These are phyloP conservation scores for Sarotherodon lohbergeri DNA, from an alignment of 2,113 vertebrate genomes.

Conservation along the genomic window DNA sequence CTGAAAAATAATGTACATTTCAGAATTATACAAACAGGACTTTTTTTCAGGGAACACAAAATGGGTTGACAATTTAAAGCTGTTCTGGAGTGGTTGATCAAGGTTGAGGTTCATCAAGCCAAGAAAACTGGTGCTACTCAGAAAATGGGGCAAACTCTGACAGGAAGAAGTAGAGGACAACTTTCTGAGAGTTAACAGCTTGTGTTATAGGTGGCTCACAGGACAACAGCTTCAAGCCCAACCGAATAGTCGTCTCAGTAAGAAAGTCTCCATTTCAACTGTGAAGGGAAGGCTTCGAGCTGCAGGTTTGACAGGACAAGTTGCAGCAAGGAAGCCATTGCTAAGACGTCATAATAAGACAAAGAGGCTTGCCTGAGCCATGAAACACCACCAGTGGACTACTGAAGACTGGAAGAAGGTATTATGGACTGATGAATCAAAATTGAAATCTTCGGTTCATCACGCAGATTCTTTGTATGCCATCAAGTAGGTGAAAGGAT, in stretches of 20 bases:
- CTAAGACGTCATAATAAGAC: no score
- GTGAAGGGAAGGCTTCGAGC: no score
- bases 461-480: accelerated
- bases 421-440: neutral
- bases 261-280: no score
- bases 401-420: neutral
- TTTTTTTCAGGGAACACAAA: neutral
- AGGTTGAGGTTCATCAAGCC: neutral
- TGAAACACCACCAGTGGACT: neutral
- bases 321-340: no score
- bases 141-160: neutral
- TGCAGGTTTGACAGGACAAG: no score
- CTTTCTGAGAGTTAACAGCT: neutral
- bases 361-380: neutral
- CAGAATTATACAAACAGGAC: neutral
- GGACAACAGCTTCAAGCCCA: no score
- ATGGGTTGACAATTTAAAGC: accelerated
- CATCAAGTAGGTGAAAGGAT: neutral
- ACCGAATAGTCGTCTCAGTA: no score
- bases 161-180: neutral
- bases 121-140: neutral
- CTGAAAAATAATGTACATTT: neutral
- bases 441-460: neutral
- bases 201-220: neutral
- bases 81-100: neutral